Evolutionary conservation across 2,113 vertebrate species (phyloP).

Genomic region (Circaetus gallicus): DNA sequence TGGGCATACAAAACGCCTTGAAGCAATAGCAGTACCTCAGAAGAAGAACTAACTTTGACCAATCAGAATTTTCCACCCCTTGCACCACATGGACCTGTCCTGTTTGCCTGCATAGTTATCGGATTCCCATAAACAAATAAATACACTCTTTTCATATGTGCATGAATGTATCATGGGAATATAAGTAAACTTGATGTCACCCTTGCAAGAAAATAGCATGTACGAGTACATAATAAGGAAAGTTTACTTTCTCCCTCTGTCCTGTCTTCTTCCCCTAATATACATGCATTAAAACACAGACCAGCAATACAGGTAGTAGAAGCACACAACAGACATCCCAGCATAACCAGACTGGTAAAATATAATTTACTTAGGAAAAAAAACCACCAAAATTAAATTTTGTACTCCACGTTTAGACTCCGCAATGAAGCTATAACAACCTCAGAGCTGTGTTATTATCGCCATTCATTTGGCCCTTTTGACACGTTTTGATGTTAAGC

Average conservation of each 20-base stretch:
- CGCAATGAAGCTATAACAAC: not conserved
- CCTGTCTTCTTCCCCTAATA: not conserved
- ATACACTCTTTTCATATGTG: not conserved
- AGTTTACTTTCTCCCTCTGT: not conserved
- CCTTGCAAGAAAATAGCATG: not conserved
- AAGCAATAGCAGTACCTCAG: not conserved
- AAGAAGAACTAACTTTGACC: not conserved
- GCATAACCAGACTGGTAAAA: not conserved
- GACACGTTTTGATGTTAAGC: not conserved
- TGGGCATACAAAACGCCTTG: not conserved
- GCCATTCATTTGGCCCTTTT: not conserved
- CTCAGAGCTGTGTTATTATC: not conserved
- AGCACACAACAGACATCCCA: not conserved
- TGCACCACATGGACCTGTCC: not conserved
- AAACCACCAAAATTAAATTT: not conserved
- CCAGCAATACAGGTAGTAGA: not conserved
- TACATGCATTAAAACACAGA: not conserved
- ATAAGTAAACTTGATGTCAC: not conserved
- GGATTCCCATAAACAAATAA: not conserved
- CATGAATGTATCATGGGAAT: not conserved
- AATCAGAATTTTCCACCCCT: not conserved
- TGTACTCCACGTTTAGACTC: not conserved
- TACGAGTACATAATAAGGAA: fast-evolving
- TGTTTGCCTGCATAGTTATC: not conserved
- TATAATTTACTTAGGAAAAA: not conserved